Evolutionary conservation across 2,113 vertebrate genomes (phyloP).

Genomic region (Muntiacus muntjak): DNA sequence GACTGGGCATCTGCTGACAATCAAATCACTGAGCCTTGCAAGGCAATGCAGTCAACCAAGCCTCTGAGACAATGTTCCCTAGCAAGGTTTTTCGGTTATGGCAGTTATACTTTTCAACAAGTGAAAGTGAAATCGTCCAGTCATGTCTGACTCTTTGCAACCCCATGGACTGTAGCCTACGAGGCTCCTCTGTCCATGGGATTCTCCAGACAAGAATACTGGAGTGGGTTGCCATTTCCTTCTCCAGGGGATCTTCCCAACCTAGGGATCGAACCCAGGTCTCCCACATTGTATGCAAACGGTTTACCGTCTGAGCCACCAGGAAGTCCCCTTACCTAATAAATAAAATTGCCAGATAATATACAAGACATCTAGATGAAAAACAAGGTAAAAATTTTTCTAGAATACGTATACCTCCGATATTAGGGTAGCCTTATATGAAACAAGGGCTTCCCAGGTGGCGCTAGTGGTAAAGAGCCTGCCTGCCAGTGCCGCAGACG

Average conservation of each 20-base stretch:
- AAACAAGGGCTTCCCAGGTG: neutral
- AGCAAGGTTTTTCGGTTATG: neutral
- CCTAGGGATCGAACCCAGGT: neutral
- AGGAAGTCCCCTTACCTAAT: neutral
- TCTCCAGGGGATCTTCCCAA: neutral
- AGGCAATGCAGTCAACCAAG: neutral
- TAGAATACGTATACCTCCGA: neutral
- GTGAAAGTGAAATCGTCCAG: neutral
- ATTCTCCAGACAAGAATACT: neutral
- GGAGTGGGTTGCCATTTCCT: neutral
- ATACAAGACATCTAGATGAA: neutral
- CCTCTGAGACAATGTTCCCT: neutral
- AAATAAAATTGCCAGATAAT: slow-evolving; percentile 4
- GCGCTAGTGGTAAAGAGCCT: neutral
- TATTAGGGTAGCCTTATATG: neutral
- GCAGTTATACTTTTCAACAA: neutral
- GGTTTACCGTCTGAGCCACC: neutral
- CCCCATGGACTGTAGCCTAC: neutral
- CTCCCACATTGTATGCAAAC: neutral
- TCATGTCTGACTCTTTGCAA: neutral
- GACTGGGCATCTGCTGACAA: neutral
- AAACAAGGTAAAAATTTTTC: neutral
- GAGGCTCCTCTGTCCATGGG: neutral
- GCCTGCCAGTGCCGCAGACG: neutral
- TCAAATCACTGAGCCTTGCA: neutral